Conservation (phyloP, 53 echinoderm and acorn worm genomes). For the Zoroaster sp. region DNA sequence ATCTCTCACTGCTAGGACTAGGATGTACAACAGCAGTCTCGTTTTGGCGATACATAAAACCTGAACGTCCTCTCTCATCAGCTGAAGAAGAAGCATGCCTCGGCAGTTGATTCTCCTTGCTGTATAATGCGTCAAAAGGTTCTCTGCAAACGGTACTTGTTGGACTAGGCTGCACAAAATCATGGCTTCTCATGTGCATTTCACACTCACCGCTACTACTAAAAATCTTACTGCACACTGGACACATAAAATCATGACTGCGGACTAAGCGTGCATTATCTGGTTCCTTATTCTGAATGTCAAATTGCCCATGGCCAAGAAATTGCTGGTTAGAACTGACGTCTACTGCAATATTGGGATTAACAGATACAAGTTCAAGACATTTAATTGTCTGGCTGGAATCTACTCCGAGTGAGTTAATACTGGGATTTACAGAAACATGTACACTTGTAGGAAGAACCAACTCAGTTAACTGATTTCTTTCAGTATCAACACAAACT, state of each 20-base stretch:
- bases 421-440: neutral
- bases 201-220: neutral
- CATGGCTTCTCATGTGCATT: neutral
- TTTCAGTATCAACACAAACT: neutral
- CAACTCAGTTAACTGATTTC: neutral
- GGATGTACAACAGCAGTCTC: neutral
- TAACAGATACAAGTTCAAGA: neutral
- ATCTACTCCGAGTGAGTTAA: too few relatives aligned
- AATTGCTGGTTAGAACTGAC: neutral
- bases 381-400: neutral
- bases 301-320: neutral
- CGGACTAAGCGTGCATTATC: too few relatives aligned
- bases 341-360: neutral
- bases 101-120: neutral
- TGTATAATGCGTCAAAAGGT: neutral
- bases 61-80: neutral
- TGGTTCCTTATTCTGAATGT: neutral
- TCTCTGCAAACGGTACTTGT: neutral
- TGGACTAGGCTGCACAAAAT: neutral
- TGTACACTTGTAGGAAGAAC: neutral
- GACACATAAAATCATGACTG: neutral
- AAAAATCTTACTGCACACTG: neutral
- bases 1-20: neutral
- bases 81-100: too few relatives aligned
- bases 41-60: neutral